Evolutionary conservation across 2,113 vertebrate species (phyloP).

Genomic region (Dicrurus megarhynchus): DNA sequence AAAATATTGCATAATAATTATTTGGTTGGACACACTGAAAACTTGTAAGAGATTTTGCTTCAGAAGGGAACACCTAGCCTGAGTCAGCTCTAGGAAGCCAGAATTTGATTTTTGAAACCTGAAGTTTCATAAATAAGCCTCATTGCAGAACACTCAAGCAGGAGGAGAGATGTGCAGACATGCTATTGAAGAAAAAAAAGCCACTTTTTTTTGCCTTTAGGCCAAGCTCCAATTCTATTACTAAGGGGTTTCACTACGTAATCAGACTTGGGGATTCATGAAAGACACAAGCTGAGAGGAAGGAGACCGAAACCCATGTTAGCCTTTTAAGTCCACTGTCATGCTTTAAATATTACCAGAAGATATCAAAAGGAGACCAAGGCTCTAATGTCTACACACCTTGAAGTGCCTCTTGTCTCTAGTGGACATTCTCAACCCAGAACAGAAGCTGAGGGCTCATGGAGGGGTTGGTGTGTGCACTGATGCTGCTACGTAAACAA

Average conservation of each 20-base stretch:
- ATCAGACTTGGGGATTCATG: neutral
- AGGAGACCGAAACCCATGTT: neutral
- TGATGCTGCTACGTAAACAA: neutral
- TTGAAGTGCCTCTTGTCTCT: neutral
- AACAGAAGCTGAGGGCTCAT: neutral
- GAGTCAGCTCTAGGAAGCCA: neutral
- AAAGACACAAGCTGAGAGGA: neutral
- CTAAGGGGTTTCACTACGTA: neutral
- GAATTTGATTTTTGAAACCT: neutral
- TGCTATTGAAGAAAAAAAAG: neutral
- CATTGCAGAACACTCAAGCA: neutral
- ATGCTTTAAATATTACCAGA: neutral
- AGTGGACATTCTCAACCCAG: neutral
- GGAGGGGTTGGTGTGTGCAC: rapidly evolving
- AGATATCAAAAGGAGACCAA: neutral
- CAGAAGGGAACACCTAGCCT: neutral
- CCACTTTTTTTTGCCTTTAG: neutral
- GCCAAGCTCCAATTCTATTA: neutral
- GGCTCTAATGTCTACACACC: too few species aligned
- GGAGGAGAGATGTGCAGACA: neutral
- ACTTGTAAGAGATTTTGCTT: neutral
- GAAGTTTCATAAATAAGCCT: neutral
- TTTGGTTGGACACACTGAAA: neutral
- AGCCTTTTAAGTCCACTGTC: neutral
- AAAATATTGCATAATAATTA: neutral